Evolutionary conservation across 2,888 invertebrate genomes (phyloP), one percentile per base, ranked within the genome.

Genomic region (Glyphotaelius pellucidus): DNA sequence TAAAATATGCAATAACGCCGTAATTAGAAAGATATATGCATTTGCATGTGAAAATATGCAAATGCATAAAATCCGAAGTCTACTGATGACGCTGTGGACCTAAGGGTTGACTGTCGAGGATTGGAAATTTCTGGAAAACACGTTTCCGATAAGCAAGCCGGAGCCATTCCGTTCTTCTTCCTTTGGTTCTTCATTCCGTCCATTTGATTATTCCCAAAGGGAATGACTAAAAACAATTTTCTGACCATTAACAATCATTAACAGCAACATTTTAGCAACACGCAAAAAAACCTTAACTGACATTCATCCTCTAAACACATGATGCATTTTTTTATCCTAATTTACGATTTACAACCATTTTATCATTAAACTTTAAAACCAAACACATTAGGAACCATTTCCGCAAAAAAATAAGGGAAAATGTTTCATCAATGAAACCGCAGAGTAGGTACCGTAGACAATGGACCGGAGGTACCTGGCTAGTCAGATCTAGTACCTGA

Each of bases 381-480:
- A 42, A 47, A 42, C 35, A 38, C 42, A 42, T 42, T 86, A 38
- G 42, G 42, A 15, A 35, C 14, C 5, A n/a, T 38, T 85, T n/a
- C n/a, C n/a, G 85, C n/a, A 14, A 35, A 86, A 86, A n/a, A 19
- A 38, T n/a, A 86, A 86, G 14, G 30, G 86, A 86, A 86, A 86
- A 42, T n/a, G 47, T 42, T 86, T 86, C n/a, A 86, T 86, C 86
- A 86, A 86, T 86, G 86, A 47, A 86, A 47, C 42, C 86, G 86
- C 47, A 47, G 30, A 86, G 30, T 47, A 42, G 30, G 30, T 30
- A 38, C 38, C 38, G 42, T 30, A 35, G 86, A n/a, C 30, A 86
- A 30, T 42, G 86, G 38, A 86, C n/a, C 15, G 86, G 86, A 67
- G 67, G 67, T 67, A 25, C n/a, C 67, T 9, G 67, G 25, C 30